A percentile compares a stretch with the other conserved stretches of the same genome.
Conservation (phyloP, 2,888 invertebrate genomes). For the Netelia melanura region DNA sequence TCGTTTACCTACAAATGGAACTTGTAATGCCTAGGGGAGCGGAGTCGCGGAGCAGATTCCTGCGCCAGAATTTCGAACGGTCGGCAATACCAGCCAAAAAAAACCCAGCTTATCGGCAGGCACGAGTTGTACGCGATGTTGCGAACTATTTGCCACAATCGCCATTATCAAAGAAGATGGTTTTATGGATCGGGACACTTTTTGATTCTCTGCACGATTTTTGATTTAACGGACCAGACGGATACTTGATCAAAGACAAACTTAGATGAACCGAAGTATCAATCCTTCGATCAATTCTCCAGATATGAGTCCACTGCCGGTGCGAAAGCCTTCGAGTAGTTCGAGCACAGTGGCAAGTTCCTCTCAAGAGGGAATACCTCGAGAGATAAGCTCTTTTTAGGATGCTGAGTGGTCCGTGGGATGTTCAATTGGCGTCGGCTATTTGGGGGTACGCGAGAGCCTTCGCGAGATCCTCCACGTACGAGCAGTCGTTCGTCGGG, state of each 20-base stretch:
- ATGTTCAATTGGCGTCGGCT: slow-evolving; percentile 61
- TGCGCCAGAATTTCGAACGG: background rate
- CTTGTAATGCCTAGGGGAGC: background rate
- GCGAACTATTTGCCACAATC: background rate
- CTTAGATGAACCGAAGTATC: background rate
- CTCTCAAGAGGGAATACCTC: slow-evolving; percentile 65
- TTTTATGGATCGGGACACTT: too few relatives aligned
- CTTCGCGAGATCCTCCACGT: slow-evolving; percentile 24
- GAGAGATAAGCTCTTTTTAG: slow-evolving; percentile 65
- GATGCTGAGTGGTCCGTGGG: slow-evolving; percentile 60
- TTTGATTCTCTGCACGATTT: too few relatives aligned
- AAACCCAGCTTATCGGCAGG: background rate
- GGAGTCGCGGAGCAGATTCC: background rate
- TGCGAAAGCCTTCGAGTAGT: background rate
- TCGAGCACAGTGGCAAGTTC: slow-evolving; percentile 40
- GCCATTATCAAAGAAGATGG: background rate
- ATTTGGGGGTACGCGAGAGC: slow-evolving; percentile 57
- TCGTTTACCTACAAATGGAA: slow-evolving; percentile 2
- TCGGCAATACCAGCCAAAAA: slow-evolving; percentile 2
- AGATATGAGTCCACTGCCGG: background rate
- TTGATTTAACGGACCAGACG: background rate
- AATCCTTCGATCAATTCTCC: too few relatives aligned
- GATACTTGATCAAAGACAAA: background rate
- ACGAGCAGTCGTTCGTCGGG: slow-evolving; percentile 53
- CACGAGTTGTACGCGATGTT: background rate